Evolutionary conservation across 92 coral and sea anemone genomes (phyloP), one percentile per base, ranked within the genome.

Genomic region (Heteractis magnifica): DNA sequence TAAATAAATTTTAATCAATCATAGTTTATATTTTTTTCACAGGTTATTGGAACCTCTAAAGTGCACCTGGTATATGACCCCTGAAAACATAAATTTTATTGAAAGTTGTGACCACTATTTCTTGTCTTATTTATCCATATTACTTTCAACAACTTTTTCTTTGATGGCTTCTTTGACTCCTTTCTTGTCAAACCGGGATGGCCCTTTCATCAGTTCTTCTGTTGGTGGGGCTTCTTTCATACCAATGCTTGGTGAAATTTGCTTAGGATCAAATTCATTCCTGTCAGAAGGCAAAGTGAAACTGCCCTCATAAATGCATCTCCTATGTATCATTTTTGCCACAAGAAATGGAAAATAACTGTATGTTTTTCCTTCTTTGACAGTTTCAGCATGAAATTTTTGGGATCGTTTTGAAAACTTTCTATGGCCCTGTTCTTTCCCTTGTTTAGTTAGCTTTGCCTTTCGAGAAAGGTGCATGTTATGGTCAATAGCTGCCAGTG

Each of bases 151-250:
- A 26, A 26, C 26, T 26, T 26, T 26, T 26, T 26, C 26, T 26
- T 26, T 26, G 26, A 26, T 1, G 26, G 26, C 26, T 26, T 26
- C 26, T 26, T 26, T 26, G 26, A 26, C 26, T 26, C 26, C 26
- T 26, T 26, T 26, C 26, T 26, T 26, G 26, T 65, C 18, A 77
- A 84, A 76, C 26, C 82, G 51, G 56, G 87, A 84, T 49, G 87
- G 81, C 48, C 81, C 82, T 52, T 84, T 84, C 87, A 84, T 15
- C 51, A 84, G 73, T 23, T 84, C 82, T 50, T 14, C 87, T 62
- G 87, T 83, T 60, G 87, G 62, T 56, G 87, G 82, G 59, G 87
- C 76, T 26, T 73, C 81, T 59, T 83, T 76, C 87, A 84, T 84
- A 5, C 53, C 88, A 41, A 77, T 34, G 7, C 83, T 77, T 20